A percentile compares a stretch with the other conserved stretches of the same genome.
Evolutionary conservation across 2,888 invertebrate genomes (phyloP).

Genomic region (Idaea aversata): DNA sequence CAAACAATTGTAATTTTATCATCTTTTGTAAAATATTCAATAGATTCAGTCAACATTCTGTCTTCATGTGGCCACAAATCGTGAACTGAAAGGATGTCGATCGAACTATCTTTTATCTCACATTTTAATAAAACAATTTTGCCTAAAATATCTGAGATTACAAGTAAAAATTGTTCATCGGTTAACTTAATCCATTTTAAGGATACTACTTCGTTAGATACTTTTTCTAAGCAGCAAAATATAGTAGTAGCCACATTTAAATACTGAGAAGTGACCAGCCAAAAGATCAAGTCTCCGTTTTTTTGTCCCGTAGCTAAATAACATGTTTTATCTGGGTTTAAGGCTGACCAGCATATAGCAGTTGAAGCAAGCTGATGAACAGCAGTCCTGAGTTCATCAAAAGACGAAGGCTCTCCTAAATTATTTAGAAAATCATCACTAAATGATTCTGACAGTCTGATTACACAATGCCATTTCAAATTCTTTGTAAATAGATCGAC

Average conservation of each 20-base stretch:
- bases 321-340: slow-evolving; percentile 42
- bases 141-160: slow-evolving; percentile 51
- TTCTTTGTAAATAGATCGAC: slow-evolving; percentile 46
- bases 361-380: slow-evolving; percentile 46
- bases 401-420: slow-evolving; percentile 26
- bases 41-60: slow-evolving; percentile 47
- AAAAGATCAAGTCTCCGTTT: slow-evolving; percentile 53
- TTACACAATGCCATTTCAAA: slow-evolving; percentile 40
- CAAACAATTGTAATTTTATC: slow-evolving; percentile 49
- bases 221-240: slow-evolving; percentile 32
- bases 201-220: slow-evolving; percentile 42
- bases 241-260: slow-evolving; percentile 30
- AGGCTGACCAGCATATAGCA: slow-evolving; percentile 57
- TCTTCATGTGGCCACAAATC: slow-evolving; percentile 57
- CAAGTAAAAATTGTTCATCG: slow-evolving; percentile 37
- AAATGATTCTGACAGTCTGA: slow-evolving; percentile 48
- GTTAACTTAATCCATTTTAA: slow-evolving; percentile 49
- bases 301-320: slow-evolving; percentile 64
- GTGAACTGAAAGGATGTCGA: slow-evolving; percentile 32
- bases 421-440: slow-evolving; percentile 29
- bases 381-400: slow-evolving; percentile 44
- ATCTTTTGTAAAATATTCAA: slow-evolving; percentile 37
- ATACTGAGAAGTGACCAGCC: slow-evolving; percentile 41
- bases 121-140: slow-evolving; percentile 46
- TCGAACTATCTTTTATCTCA: slow-evolving; percentile 29